Base-by-base conservation (phyloP, 2,888 invertebrate genomes). In the Watsonalla binaria region DNA sequence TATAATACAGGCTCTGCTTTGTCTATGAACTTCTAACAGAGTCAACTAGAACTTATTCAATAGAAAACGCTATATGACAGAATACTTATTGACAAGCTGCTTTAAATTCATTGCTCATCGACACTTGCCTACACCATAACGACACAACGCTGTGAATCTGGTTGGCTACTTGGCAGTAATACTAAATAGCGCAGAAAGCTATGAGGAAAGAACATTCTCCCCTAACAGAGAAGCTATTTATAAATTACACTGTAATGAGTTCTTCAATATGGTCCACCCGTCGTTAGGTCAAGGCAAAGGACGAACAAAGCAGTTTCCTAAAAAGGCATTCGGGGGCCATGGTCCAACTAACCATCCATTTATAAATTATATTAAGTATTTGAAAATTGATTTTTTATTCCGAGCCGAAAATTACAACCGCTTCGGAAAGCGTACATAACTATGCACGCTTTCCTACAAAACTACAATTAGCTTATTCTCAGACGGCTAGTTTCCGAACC, bases 41-140 rank as follows among this genome's bases (percentile, higher is more conserved):
- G 24, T 24, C 4, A 4, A 24, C 24, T 24, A 24, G 1, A 24
- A 24, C 24, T 24, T 24, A 24, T 24, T 24, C 24, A 24, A 24
- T 2, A 24, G 24, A 24, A 24, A 24, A 24, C 24, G 24, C 24
- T 24, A 4, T 24, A 60, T 64, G 59, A 60, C 62, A 55, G 58
- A 52, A 52, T 49, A 46, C 47, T 53, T 52, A 61, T 60, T 56
- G 55, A 60, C 50, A 49, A 24, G 48, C 64, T 72, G 57, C 58
- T 76, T 78, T 57, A 74, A 64, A 78, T 79, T 76, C 78, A 75
- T 59, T 52, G 57, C 61, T 62, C 66, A 74, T 66, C 61, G 68
- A 66, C 67, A 72, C 68, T 72, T 64, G 61, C 54, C 54, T 56
- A 62, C 58, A 55, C 65, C 59, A 63, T 72, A 72, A 62, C 60